Evolutionary conservation across 1,140 invertebrate genomes (phyloP), one percentile per base, ranked within the genome.

Genomic region (Drosophila oshimai): DNA sequence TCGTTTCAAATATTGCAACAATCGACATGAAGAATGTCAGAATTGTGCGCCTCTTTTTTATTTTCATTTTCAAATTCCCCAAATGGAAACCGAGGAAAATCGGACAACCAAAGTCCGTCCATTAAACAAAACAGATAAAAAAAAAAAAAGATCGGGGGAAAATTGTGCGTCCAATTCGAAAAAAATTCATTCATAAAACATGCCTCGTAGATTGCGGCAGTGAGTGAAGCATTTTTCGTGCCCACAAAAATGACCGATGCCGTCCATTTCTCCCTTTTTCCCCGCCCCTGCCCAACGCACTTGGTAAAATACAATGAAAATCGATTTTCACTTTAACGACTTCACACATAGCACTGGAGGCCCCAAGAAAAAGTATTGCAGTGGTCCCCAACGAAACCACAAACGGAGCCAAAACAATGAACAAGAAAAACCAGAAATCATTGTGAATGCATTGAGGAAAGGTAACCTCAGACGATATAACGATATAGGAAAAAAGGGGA

Each of bases 131-230:
- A 42, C 61, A 44, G 9, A 29, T 34, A 50, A 41, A 28, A 22
- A 22, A 12, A 42, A 53, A 53, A 49, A 53, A 28, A 55, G 31
- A 39, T 22, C 50, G 49, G n/a, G 31, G 15, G 28, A 77, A 81
- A 73, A 78, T 64, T 87, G 81, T 87, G 72, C 80, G 68, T 80
- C 31, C 80, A 87, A 76, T 87, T 76, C 76, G 65, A 76, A 87
- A 67, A 67, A 86, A 87, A 87, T 86, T 81, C 80, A 86, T 86
- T 86, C 80, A 86, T 86, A 86, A 86, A 86, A 86, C 80, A 86
- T 86, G 80, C 36, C 50, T 42, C 54, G 64, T 74, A 78, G 80
- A 86, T 76, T 87, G 81, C 75, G 71, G 67, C 62, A 61, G 74
- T 62, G 79, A 71, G 60, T 79, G 74, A 74, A 62, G 76, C 65